A percentile compares a stretch with the other conserved stretches of the same genome.
phyloP scores from a whole-genome alignment of 1,140 invertebrate species.

The Lutraria rhynchaena region DNA sequence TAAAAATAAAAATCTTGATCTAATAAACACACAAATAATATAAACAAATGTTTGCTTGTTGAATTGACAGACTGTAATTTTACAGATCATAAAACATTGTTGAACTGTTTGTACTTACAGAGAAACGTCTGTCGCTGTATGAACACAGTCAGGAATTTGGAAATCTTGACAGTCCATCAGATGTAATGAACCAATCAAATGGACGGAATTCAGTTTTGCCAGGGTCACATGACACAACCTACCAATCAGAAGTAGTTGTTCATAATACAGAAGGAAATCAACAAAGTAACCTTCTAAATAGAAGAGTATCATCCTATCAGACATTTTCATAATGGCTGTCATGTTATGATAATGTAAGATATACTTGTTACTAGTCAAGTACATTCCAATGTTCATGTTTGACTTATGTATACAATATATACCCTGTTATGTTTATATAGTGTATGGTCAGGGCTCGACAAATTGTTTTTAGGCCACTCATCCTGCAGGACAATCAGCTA shows the following conservation, averaged over 20 bases:
- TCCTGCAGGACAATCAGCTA: no score
- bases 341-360: no score
- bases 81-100: background rate
- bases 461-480: no score
- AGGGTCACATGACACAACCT: slow-evolving; percentile 17
- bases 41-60: background rate
- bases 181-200: background rate
- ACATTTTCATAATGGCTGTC: no score
- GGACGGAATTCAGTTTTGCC: background rate
- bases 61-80: background rate
- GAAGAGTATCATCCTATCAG: no score
- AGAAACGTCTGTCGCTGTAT: background rate
- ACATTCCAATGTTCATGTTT: no score
- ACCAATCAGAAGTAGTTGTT: slow-evolving; percentile 5
- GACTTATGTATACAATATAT: no score
- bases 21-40: background rate
- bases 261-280: no score
- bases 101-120: background rate
- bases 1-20: background rate
- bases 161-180: slow-evolving; percentile 13
- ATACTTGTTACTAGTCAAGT: no score
- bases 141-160: slow-evolving; percentile 2
- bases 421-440: no score
- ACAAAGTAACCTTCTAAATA: no score
- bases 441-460: no score